Percentiles rank a stretch among this genome's conserved stretches.
phyloP scores from a whole-genome alignment of 2,797 vertebrate species.

The Paedocypris micromegethes region DNA sequence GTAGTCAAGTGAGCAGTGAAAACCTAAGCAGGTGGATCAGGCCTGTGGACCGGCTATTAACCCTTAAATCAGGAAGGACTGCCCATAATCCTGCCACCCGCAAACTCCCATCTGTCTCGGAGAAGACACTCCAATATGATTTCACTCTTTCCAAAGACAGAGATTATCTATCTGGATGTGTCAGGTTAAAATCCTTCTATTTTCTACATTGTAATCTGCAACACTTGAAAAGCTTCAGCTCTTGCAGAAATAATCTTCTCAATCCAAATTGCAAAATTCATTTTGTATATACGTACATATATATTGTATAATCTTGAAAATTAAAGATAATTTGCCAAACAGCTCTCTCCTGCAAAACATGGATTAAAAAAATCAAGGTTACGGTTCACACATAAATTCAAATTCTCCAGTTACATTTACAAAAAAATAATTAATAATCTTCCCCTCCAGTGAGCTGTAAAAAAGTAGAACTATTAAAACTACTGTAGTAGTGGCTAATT shows the following conservation, averaged over 20 bases:
- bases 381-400: too few relatives aligned
- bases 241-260: not conserved
- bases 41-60: slow-evolving; percentile 43
- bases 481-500: too few relatives aligned
- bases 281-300: too few relatives aligned
- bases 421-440: too few relatives aligned
- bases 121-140: slow-evolving; percentile 36
- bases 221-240: not conserved
- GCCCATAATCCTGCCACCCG: slow-evolving; percentile 36
- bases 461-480: too few relatives aligned
- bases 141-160: slow-evolving; percentile 29
- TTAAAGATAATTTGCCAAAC: too few relatives aligned
- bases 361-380: too few relatives aligned
- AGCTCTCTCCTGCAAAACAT: too few relatives aligned
- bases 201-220: not conserved
- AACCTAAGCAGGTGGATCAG: slow-evolving; percentile 42
- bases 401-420: too few relatives aligned
- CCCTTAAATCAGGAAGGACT: slow-evolving; percentile 42
- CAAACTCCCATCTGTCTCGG: slow-evolving; percentile 46
- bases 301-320: too few relatives aligned
- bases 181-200: not conserved
- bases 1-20: slow-evolving; percentile 33
- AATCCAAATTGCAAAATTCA: too few relatives aligned
- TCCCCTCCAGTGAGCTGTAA: too few relatives aligned
- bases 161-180: slow-evolving; percentile 18